Evolutionary conservation across 2,113 vertebrate genomes (phyloP).

Genomic region (Machaerirhynchus nigripectus): DNA sequence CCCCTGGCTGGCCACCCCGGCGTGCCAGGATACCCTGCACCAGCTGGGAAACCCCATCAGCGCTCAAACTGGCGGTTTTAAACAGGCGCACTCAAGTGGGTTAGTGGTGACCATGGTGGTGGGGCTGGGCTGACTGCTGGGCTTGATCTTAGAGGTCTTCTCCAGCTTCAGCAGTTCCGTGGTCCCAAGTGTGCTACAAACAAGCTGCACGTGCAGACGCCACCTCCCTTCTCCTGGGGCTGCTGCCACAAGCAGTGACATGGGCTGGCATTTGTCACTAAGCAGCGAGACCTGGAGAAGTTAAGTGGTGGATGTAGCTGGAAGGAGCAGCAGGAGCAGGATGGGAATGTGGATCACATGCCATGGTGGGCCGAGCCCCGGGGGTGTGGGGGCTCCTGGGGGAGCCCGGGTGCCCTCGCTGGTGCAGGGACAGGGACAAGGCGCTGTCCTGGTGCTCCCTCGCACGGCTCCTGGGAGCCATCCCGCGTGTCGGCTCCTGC

Average conservation of each 20-base stretch:
- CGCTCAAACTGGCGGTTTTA: rapidly evolving
- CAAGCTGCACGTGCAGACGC: rapidly evolving
- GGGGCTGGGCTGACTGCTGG: neutral
- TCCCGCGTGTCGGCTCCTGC: rapidly evolving
- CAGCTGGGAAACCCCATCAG: neutral
- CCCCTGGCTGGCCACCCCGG: rapidly evolving
- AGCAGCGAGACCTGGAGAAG: neutral
- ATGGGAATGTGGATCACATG: rapidly evolving
- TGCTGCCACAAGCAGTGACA: neutral
- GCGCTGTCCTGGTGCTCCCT: rapidly evolving
- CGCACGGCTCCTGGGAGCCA: rapidly evolving
- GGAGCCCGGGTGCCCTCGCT: rapidly evolving
- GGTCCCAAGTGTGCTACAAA: neutral
- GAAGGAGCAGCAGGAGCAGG: neutral
- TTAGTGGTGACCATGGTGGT: neutral
- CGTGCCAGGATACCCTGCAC: rapidly evolving
- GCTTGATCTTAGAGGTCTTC: neutral
- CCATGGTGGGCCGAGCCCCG: neutral
- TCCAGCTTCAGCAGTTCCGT: rapidly evolving
- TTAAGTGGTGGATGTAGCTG: neutral
- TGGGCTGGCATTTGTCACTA: neutral
- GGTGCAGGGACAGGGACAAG: neutral
- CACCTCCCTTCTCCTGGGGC: neutral
- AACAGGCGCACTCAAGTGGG: neutral
- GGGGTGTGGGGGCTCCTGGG: neutral